Evolutionary conservation across 2,888 invertebrate species (phyloP).

Genomic region (Enoplolaimus lenunculus): DNA sequence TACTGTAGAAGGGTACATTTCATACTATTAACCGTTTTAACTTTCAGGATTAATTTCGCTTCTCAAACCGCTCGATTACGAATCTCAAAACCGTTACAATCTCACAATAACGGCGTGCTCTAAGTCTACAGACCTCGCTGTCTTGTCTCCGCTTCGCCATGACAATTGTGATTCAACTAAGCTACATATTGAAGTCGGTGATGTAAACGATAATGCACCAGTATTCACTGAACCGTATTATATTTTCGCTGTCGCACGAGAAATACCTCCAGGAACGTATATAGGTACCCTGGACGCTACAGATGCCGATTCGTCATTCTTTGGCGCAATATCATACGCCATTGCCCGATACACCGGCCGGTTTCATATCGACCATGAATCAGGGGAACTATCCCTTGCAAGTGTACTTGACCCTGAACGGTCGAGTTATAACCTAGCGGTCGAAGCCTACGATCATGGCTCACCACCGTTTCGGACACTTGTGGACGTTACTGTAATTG

Average conservation of each 20-base stretch:
- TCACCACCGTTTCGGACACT: neutral
- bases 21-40: too few relatives aligned
- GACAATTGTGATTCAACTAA: neutral
- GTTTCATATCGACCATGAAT: slow-evolving; percentile 18
- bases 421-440: slow-evolving; percentile 1
- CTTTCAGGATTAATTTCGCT: neutral
- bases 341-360: neutral
- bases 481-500: neutral
- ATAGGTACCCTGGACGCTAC: neutral
- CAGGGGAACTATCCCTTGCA: neutral
- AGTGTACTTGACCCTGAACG: neutral
- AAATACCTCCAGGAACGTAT: slow-evolving; percentile 3
- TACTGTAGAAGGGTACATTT: too few relatives aligned
- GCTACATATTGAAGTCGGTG: neutral
- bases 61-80: neutral
- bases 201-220: slow-evolving; percentile 7
- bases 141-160: too few relatives aligned
- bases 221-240: neutral
- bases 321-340: slow-evolving; percentile 1
- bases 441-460: slow-evolving; percentile 21
- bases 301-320: neutral
- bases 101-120: neutral
- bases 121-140: neutral
- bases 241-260: neutral
- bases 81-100: neutral